phyloP scores from a whole-genome alignment of 1,140 invertebrate species.

The Dolichoris vasculosae region DNA sequence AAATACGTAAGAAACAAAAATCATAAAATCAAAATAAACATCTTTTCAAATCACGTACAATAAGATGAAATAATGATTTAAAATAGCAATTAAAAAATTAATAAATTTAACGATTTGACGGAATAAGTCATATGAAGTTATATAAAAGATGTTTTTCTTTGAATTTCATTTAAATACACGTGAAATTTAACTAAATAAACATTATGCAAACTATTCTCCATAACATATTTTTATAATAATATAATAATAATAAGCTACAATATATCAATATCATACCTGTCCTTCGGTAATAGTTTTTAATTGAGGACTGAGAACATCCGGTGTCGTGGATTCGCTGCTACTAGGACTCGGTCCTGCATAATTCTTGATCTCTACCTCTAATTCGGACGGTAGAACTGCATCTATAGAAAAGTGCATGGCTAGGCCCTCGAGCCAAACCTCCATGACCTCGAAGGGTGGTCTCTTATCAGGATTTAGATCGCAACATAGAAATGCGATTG shows the following conservation, averaged over 20 bases:
- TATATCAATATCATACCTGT: slow-evolving; percentile 56
- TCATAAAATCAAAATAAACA: too few relatives aligned
- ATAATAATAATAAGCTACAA: neutral
- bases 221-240: too few relatives aligned
- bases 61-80: too few relatives aligned
- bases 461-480: slow-evolving; percentile 91
- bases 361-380: slow-evolving; percentile 85
- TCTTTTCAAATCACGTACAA: too few relatives aligned
- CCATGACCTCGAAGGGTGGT: slow-evolving; percentile 90
- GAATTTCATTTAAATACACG: too few relatives aligned
- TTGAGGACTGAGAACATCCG: slow-evolving; percentile 73
- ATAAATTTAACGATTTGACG: too few relatives aligned
- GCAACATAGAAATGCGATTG: slow-evolving; percentile 91
- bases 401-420: slow-evolving; percentile 82
- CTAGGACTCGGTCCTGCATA: slow-evolving; percentile 79
- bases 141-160: too few relatives aligned
- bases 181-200: too few relatives aligned
- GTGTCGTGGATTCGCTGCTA: slow-evolving; percentile 78
- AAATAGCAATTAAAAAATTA: too few relatives aligned
- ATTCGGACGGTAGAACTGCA: slow-evolving; percentile 78
- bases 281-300: slow-evolving; percentile 75
- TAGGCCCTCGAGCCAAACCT: slow-evolving; percentile 87
- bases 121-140: too few relatives aligned
- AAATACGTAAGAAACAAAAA: too few relatives aligned
- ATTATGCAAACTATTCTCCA: too few relatives aligned